Evolutionary conservation across 2,888 invertebrate species (phyloP), one percentile per base, ranked within the genome.

Genomic region (Luperina nickerlii): DNA sequence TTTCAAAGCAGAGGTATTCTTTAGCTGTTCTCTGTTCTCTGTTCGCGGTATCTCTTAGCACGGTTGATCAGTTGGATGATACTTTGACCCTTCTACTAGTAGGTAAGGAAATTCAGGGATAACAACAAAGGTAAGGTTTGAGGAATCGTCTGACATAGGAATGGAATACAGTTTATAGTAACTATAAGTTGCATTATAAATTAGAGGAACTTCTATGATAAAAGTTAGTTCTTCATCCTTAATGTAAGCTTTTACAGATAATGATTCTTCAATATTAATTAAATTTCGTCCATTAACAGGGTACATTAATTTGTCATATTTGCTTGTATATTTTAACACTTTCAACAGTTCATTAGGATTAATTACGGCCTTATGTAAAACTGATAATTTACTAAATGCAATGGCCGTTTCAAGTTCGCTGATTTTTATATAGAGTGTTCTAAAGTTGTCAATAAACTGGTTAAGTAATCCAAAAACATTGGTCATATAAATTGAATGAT

Each of bases 231-330:
- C 32, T 24, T 51, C 13, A 62, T 72, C 45, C 8, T 72, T 62
- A 72, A 62, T 7, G 20, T 72, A 72, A 27, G 20, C 27, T 62
- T 72, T 72, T 62, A 45, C 72, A 62, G 60, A 62, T 1, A 45
- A 62, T 42, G 42, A 20, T 7, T 72, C 45, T 60, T 70, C 54
- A 38, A 70, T 57, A 57, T 57, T 71, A 24, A 15, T 15, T 67
- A 67, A 67, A 66, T 66, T 68, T 48, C 6, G 5, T 11, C 45
- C n/a, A 45, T 45, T 42, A 27, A 68, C 18, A 8, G 8, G 6
- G 13, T 15, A 15, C 27, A 62, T 62, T 27, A 62, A 15, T 3
- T 27, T 27, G 27, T 62, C 27, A 62, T 27, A 18, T 27, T 27
- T 0, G 2, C 6, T 60, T 13, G n/a, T n/a, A 27, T 62, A 18